Conservation (phyloP, 2,888 invertebrate species). For the Caenorhabditis zanzibari region DNA sequence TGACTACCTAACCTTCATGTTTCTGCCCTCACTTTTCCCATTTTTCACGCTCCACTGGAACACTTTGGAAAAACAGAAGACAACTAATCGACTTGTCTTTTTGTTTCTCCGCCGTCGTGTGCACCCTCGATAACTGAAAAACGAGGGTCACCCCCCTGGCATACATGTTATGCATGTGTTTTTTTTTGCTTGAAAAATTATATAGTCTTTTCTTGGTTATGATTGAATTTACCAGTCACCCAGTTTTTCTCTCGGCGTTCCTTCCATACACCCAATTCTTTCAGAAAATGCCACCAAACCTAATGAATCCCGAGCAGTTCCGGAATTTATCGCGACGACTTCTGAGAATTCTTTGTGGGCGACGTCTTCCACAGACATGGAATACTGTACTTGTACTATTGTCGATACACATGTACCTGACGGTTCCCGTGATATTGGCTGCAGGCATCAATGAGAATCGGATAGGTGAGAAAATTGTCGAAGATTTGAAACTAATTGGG, state of each 20-base stretch:
- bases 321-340: constrained; percentile 67
- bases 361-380: constrained; percentile 76
- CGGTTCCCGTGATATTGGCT: constrained; percentile 75
- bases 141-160: background rate
- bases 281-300: background rate
- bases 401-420: constrained; percentile 76
- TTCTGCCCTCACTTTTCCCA: background rate
- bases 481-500: no score
- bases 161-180: constrained; percentile 7
- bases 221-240: constrained; percentile 10
- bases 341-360: constrained; percentile 71
- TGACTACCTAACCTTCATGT: constrained; percentile 20
- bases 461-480: constrained; percentile 49
- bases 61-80: background rate
- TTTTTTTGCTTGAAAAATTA: constrained; percentile 15
- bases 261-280: background rate
- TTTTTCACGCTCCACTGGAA: constrained; percentile 34
- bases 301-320: constrained; percentile 28
- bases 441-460: constrained; percentile 73
- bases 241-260: background rate
- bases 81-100: constrained; percentile 32
- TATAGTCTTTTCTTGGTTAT: background rate
- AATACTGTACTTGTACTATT: constrained; percentile 76
- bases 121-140: background rate
- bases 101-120: background rate